Conservation (phyloP, 2,113 vertebrate species). For the Tragelaphus strepsiceros region DNA sequence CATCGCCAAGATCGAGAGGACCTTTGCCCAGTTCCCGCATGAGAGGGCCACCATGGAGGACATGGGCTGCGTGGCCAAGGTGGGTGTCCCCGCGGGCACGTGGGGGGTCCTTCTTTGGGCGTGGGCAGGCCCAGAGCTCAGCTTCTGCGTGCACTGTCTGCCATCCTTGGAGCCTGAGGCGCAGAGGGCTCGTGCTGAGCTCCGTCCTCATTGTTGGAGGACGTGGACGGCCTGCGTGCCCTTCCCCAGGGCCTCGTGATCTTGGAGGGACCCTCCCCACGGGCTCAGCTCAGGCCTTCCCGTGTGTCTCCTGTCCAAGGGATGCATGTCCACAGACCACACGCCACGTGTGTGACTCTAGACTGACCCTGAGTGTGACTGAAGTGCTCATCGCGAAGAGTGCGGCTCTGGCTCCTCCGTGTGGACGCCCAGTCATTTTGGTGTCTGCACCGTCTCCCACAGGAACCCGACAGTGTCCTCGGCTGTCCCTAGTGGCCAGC, state of each 20-base stretch:
- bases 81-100: slow-evolving; percentile 66
- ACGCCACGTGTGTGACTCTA: background rate
- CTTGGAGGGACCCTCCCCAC: background rate
- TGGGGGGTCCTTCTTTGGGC: fast-evolving
- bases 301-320: background rate
- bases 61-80: slow-evolving; percentile 94
- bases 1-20: slow-evolving; percentile 92
- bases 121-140: fast-evolving
- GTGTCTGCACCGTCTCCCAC: background rate
- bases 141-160: fast-evolving
- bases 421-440: background rate
- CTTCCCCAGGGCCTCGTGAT: fast-evolving
- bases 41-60: slow-evolving; percentile 93
- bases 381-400: fast-evolving
- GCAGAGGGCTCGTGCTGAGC: fast-evolving
- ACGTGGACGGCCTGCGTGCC: fast-evolving
- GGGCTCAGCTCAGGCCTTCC: background rate
- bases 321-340: background rate
- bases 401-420: fast-evolving
- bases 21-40: slow-evolving; percentile 91
- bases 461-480: fast-evolving
- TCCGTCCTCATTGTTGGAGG: fast-evolving
- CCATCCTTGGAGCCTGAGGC: fast-evolving
- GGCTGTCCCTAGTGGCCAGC: fast-evolving
- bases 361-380: background rate